Conservation (phyloP, 2,888 invertebrate genomes). For the Plebejus anna region DNA sequence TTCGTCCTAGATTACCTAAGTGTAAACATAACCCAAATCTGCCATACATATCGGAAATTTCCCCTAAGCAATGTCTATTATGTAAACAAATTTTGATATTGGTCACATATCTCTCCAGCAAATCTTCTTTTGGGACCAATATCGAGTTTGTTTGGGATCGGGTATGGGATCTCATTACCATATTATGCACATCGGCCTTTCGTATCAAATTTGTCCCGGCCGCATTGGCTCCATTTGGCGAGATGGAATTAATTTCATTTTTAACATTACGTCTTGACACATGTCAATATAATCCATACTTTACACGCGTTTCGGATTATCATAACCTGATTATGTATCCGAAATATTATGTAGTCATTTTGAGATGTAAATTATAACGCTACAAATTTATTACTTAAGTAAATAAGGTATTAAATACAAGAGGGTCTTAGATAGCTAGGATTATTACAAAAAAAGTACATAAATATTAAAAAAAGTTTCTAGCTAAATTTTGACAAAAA, state of each 20-base stretch:
- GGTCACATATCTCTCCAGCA: constrained; percentile 38
- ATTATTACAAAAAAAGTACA: neutral
- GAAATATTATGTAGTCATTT: neutral
- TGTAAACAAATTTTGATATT: constrained; percentile 33
- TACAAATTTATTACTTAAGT: neutral
- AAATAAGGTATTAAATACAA: neutral
- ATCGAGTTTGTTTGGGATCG: constrained; percentile 42
- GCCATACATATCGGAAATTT: constrained; percentile 9
- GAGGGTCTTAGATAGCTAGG: too few species aligned
- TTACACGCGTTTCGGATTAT: neutral
- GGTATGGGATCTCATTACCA: constrained; percentile 44
- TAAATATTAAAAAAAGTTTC: neutral
- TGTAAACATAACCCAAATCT: constrained; percentile 8
- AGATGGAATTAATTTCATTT: constrained; percentile 25
- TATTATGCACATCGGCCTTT: constrained; percentile 42
- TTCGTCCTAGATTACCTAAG: neutral
- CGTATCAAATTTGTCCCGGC: constrained; percentile 34
- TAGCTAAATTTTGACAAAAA: neutral
- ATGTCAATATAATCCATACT: neutral
- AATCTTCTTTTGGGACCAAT: constrained; percentile 39
- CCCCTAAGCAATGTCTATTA: constrained; percentile 24
- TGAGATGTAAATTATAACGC: neutral
- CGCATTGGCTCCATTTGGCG: constrained; percentile 30
- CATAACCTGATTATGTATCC: constrained; percentile 16
- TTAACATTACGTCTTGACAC: neutral